Conservation (phyloP, 2,888 invertebrate species). For the Drosophila ustulata region DNA sequence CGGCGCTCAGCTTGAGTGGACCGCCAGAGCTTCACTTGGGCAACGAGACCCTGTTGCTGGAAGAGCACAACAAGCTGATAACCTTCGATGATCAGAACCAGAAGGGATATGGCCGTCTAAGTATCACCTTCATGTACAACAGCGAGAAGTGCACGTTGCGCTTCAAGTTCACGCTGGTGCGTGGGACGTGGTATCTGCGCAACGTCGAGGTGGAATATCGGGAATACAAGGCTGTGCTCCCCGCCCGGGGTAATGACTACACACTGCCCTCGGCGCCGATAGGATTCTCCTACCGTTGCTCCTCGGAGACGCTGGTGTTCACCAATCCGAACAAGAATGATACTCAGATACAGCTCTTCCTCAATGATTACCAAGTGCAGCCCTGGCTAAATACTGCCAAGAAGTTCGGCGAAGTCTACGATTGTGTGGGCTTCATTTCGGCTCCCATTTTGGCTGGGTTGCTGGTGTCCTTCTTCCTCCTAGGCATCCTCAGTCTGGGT, state of each 20-base stretch:
- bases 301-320: constrained; percentile 85
- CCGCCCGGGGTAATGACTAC: constrained; percentile 75
- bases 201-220: constrained; percentile 87
- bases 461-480: constrained; percentile 91
- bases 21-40: constrained; percentile 85
- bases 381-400: constrained; percentile 86
- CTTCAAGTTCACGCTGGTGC: constrained; percentile 86
- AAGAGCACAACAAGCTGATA: constrained; percentile 77
- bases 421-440: constrained; percentile 96
- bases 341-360: constrained; percentile 81
- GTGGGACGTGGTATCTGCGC: constrained; percentile 86
- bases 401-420: constrained; percentile 91
- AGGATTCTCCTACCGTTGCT: constrained; percentile 87
- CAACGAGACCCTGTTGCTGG: constrained; percentile 67
- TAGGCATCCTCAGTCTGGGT: constrained; percentile 91
- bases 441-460: constrained; percentile 97
- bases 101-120: constrained; percentile 79
- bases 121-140: constrained; percentile 78
- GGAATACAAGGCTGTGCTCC: constrained; percentile 66
- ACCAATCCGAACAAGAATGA: constrained; percentile 85
- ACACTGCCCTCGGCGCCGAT: constrained; percentile 86
- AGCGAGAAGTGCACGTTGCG: constrained; percentile 86
- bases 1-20: constrained; percentile 86
- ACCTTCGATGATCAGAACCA: constrained; percentile 81
- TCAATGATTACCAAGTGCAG: constrained; percentile 87